Base-by-base conservation (phyloP, 2,888 invertebrate species). In the Ornithoptera alexandrae region DNA sequence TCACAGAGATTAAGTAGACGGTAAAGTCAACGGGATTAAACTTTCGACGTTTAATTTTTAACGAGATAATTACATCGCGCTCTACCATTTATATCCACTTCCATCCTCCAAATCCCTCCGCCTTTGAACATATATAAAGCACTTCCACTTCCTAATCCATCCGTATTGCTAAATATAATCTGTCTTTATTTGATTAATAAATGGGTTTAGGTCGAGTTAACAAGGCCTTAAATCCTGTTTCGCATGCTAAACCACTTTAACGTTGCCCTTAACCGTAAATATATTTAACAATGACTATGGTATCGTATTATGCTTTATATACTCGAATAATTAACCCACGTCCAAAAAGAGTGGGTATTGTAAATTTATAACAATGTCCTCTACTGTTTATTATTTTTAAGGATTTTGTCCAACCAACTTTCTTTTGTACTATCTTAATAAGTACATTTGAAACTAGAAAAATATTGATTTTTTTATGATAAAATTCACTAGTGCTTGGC, bases 31-130 rank as follows among this genome's bases (percentile, higher is more conserved):
- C 62, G n/a, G 30, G 30, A 22, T 61, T 62, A 62, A 62, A 62
- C 57, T 36, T 62, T 42, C 8, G 6, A 30, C 30, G n/a, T 67
- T 62, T 58, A 62, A 67, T 67, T 67, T 67, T 67, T 67, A 57
- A 62, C 58, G 57, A 57, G 46, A 68, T 39, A 15, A 58, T 62
- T 46, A 57, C 57, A n/a, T 53, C 8, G 18, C 62, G 30, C 46
- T 12, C 61, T 57, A 39, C 56, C 36, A 7, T 42, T 18, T 36
- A 22, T 46, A 30, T 62, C 42, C 61, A 20, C 53, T 53, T 61
- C 22, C 30, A 61, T 24, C 39, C n/a, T 22, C n/a, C 17, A 42
- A 57, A 62, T 62, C 57, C 62, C 15, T 20, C 12, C 46, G 10
- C 59, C 22, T 60, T 66, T 60, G 20, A 17, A 59, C 7, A 39